These are phyloP conservation scores for Andrena bicolor DNA, from an alignment of 2,888 invertebrate genomes.

Conservation along the genomic window DNA sequence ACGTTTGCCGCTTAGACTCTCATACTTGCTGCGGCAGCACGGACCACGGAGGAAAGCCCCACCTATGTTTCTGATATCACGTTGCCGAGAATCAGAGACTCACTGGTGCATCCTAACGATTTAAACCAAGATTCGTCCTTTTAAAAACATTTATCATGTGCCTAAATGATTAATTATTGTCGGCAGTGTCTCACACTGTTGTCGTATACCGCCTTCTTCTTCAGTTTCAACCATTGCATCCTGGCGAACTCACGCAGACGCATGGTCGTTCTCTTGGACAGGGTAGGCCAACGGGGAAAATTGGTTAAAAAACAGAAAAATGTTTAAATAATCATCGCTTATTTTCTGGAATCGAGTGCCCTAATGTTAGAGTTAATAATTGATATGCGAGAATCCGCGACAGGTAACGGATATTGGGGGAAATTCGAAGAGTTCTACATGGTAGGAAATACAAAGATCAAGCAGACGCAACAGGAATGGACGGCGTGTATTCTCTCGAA, in stretches of 20 bases:
- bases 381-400: background rate
- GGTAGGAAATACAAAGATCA: constrained; percentile 21
- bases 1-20: background rate
- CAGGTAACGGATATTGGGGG: background rate
- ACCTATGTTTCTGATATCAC: constrained; percentile 49
- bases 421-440: constrained; percentile 19
- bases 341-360: background rate
- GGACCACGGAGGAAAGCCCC: constrained; percentile 68
- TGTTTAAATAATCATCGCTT: background rate
- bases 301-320: constrained; percentile 7
- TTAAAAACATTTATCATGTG: background rate
- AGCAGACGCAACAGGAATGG: constrained; percentile 3
- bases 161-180: constrained; percentile 6
- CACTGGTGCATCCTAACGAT: constrained; percentile 75
- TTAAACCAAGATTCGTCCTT: constrained; percentile 46
- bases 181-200: background rate
- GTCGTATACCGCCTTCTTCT: background rate
- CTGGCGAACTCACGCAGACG: background rate
- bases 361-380: background rate
- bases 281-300: constrained; percentile 19
- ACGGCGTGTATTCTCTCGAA: constrained; percentile 10
- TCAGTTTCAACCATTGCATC: background rate
- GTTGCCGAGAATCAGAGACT: constrained; percentile 84
- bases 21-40: constrained; percentile 15
- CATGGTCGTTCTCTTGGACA: constrained; percentile 2